These are phyloP conservation scores for Apostichopus japonicus DNA, from an alignment of 35 echinoderm and acorn worm species.

Conservation along the genomic window DNA sequence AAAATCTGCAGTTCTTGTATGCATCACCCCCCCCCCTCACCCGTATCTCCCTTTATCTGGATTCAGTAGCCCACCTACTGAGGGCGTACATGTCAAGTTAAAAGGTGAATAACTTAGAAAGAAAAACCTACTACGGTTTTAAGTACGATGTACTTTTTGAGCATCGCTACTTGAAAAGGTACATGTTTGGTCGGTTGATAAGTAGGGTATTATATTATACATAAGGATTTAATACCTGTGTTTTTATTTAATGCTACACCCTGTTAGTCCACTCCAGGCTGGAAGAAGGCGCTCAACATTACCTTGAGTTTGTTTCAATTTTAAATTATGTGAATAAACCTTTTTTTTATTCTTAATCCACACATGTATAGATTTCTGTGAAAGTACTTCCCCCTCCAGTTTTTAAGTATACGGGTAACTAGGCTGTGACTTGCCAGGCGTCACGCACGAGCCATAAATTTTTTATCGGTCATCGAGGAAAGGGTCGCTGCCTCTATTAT, in stretches of 20 bases:
- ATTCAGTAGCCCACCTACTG: too few species aligned
- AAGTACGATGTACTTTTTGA: too few species aligned
- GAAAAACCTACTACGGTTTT: too few species aligned
- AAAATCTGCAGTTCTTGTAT: background rate
- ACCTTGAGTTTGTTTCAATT: background rate
- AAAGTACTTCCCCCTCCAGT: background rate
- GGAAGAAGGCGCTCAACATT: background rate
- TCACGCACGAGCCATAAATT: slow-evolving; percentile 31
- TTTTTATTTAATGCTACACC: too few species aligned
- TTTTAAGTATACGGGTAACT: background rate
- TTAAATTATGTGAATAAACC: background rate
- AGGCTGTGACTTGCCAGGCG: background rate
- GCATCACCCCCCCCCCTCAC: background rate
- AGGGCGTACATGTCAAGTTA: too few species aligned
- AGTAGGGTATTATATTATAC: too few species aligned
- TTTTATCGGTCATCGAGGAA: slow-evolving; percentile 47
- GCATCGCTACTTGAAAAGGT: too few species aligned
- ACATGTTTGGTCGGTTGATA: too few species aligned
- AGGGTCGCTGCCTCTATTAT: slow-evolving; percentile 11
- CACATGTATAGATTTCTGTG: background rate
- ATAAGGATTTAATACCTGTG: too few species aligned
- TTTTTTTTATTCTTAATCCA: background rate
- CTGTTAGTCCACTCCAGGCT: too few species aligned
- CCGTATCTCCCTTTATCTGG: background rate
- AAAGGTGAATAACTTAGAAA: too few species aligned